Evolutionary conservation across 1,140 invertebrate genomes (phyloP), one percentile per base, ranked within the genome.

Genomic region (Drosophila grimshawi): DNA sequence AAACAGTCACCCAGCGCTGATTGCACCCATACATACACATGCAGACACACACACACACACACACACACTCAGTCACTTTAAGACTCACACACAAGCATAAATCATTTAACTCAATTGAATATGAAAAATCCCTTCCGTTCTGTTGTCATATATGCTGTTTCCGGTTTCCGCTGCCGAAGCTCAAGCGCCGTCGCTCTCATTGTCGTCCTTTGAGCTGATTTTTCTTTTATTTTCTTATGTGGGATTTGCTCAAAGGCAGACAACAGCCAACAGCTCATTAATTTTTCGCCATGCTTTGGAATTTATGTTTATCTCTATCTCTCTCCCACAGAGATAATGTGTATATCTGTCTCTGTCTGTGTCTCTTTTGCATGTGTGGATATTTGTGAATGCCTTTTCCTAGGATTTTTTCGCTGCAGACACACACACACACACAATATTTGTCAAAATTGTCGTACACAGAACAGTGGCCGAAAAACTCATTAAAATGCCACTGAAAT

Each of bases 101-200:
- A 88, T 88, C 85, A 88, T 88, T 88, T 88, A 89, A 74, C 77
- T 69, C 83, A 88, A 88, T 89, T 85, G 83, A 89, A 88, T 89
- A 88, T 88, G 85, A 90, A 81, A 86, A 90, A 90, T 90, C 82
- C 86, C 78, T 86, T 90, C 88, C 88, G 88, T 86, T 90, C 79
- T 63, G 80, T 88, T 90, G 88, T 90, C 88, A 91, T 90, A 90
- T 90, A 91, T 90, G 88, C 88, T 90, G 88, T 90, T 90, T 90
- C 88, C 88, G 88, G 88, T 70, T 88, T 90, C 88, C 88, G 88
- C 63, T 80, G 79, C 65, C 83, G 53, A 78, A 85, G 62, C 83
- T 89, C 85, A 89, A 83, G 67, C 61, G 27, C 37, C 65, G 11
- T 69, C 19, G 43, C 30, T 67, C 11, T 61, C 70, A 70, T 73